Evolutionary conservation across 1,140 invertebrate species (phyloP).

Genomic region (Hestina assimilis): DNA sequence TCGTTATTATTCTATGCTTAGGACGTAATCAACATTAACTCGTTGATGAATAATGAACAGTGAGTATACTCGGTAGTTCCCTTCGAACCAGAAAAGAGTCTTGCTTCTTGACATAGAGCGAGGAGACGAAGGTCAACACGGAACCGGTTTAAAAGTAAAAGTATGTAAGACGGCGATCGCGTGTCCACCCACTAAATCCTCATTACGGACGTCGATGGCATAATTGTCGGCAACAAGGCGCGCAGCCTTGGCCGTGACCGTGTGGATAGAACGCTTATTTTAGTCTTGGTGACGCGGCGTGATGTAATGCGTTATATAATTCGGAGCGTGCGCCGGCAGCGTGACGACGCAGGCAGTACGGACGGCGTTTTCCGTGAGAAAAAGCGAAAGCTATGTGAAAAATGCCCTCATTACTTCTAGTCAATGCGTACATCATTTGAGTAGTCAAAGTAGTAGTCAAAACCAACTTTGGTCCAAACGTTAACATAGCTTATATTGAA

Average conservation of each 20-base stretch:
- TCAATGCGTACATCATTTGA: neutral
- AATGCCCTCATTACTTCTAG: constrained; percentile 40
- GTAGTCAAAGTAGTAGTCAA: neutral
- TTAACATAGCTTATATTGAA: too few relatives aligned
- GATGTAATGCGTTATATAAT: constrained; percentile 70
- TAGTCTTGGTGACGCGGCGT: constrained; percentile 67
- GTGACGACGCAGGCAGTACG: constrained; percentile 40
- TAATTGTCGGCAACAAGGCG: constrained; percentile 65
- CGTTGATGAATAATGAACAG: neutral
- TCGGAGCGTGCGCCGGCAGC: constrained; percentile 50
- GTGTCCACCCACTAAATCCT: constrained; percentile 75
- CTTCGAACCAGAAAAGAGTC: constrained; percentile 19
- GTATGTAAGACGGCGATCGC: constrained; percentile 51
- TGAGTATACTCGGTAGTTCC: neutral
- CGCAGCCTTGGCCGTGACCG: constrained; percentile 75
- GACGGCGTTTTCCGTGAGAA: constrained; percentile 38
- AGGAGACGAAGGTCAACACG: constrained; percentile 50
- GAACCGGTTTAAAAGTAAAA: constrained; percentile 75
- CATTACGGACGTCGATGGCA: constrained; percentile 62
- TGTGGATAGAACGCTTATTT: constrained; percentile 68
- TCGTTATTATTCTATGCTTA: too few relatives aligned
- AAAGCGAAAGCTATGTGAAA: constrained; percentile 68
- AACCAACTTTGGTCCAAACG: neutral
- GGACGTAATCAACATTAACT: too few relatives aligned
- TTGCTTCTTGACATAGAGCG: constrained; percentile 39